Base-by-base conservation (phyloP, 2,888 invertebrate genomes). In the Spodoptera picta region DNA sequence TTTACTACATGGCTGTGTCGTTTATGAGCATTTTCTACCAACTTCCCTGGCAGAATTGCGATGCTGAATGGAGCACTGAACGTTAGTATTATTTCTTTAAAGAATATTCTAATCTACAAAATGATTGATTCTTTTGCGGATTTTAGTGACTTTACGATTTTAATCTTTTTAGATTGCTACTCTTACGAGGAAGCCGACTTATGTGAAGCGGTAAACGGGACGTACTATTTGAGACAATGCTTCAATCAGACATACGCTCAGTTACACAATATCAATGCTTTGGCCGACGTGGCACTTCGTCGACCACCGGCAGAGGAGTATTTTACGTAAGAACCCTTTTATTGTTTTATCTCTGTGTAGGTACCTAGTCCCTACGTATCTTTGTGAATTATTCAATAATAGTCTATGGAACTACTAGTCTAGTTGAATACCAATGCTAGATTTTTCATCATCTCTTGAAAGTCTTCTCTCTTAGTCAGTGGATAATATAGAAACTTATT, bases 231-330 rank as follows among this genome's bases (percentile, higher is more conserved):
- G 79, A 89, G 96, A 58, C 91, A 93, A 70, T 97, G 96, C 80
- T 93, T 95, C 67, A 96, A 96, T 85, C 91, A 95, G 62, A 95
- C 91, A 31, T 95, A 95, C 77, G 90, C 96, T 23, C 82, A 90
- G 23, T 89, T 92, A 23, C 89, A 95, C 78, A 96, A 96, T 73
- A 95, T 96, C 58, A 90, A 93, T 1, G 92, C 92, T 42, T 75
- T 96, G 74, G 96, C 96, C 5, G 91, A 95, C 41, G 92, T 91
- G 55, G 95, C 95, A 5, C 84, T 96, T 10, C 94, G 95, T 59
- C 95, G 95, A 65, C 96, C 96, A 47, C 97, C 97, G 2, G 96
- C 97, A 46, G 97, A 97, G 86, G 97, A 97, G 88, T 97, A 96
- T 84, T 97, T 97, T 83, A 96, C 95, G 97, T 97, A 85, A 94